Evolutionary conservation across 1,140 invertebrate genomes (phyloP).

Genomic region (Glossosoma conforme): DNA sequence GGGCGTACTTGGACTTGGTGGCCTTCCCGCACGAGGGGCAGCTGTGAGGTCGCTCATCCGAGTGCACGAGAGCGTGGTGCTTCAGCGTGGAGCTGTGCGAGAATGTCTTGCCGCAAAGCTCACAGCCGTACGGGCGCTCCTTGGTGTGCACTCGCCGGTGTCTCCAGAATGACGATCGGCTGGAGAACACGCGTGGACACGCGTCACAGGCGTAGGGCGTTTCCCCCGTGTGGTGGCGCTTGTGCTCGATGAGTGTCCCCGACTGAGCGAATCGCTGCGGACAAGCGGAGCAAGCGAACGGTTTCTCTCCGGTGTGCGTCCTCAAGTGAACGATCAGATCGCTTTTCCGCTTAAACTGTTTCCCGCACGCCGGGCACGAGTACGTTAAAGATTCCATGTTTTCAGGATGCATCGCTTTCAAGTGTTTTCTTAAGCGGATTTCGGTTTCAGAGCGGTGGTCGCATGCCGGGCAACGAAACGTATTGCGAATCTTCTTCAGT

Average conservation of each 20-base stretch:
- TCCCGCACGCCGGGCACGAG: constrained; percentile 55
- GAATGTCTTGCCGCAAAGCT: constrained; percentile 60
- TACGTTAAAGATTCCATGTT: constrained; percentile 44
- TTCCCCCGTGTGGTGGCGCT: constrained; percentile 43
- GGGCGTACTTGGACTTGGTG: constrained; percentile 38
- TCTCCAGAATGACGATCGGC: constrained; percentile 35
- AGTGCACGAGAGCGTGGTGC: constrained; percentile 45
- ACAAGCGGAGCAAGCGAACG: constrained; percentile 53
- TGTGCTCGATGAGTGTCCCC: constrained; percentile 42
- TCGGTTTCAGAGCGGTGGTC: not conserved
- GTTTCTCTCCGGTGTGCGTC: constrained; percentile 59
- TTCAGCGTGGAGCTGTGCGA: constrained; percentile 43
- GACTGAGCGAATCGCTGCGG: constrained; percentile 47
- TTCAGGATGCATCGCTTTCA: constrained; percentile 50
- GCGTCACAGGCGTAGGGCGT: constrained; percentile 49
- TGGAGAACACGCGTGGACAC: constrained; percentile 53
- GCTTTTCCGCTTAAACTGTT: constrained; percentile 49
- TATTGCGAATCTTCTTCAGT: not conserved
- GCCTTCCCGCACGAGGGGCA: constrained; percentile 37
- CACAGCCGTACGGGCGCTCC: constrained; percentile 39
- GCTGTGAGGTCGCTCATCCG: constrained; percentile 7
- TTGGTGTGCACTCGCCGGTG: constrained; percentile 41
- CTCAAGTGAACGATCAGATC: constrained; percentile 45
- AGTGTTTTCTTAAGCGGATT: constrained; percentile 44
- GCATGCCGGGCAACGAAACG: not conserved